Evolutionary conservation across 2,797 vertebrate species (phyloP).

Genomic region (Gobionotothen gibberifrons): DNA sequence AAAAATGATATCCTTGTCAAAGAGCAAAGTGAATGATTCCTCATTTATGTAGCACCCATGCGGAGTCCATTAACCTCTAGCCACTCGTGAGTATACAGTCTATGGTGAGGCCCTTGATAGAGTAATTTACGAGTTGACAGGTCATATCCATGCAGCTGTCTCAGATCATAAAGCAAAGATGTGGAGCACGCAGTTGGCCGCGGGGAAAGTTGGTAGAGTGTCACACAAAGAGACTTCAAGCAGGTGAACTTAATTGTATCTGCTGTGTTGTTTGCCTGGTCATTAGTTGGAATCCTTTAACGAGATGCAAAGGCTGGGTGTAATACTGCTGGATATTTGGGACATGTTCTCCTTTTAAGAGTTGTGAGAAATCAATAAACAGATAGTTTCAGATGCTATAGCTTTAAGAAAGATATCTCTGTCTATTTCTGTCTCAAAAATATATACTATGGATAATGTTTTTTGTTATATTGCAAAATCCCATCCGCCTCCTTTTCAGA

Average conservation of each 20-base stretch:
- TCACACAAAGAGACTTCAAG: conserved; percentile 27
- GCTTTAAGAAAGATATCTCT: background rate
- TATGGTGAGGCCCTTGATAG: conserved; percentile 31
- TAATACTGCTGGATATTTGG: conserved; percentile 8
- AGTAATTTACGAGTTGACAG: conserved; percentile 59
- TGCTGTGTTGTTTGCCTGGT: conserved; percentile 5
- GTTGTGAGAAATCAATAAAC: background rate
- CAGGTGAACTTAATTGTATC: conserved; percentile 24
- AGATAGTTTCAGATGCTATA: background rate
- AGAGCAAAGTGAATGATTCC: conserved; percentile 22
- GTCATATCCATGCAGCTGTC: conserved; percentile 68
- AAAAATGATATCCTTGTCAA: background rate
- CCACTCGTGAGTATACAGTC: conserved; percentile 12
- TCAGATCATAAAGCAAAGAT: conserved; percentile 54
- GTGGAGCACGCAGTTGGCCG: conserved; percentile 47
- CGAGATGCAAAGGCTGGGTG: conserved; percentile 8
- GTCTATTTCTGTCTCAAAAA: background rate
- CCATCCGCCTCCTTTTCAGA: too few relatives aligned
- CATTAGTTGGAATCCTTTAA: conserved; percentile 12
- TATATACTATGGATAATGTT: background rate
- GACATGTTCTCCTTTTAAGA: background rate
- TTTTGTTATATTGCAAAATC: background rate
- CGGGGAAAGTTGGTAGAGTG: conserved; percentile 23
- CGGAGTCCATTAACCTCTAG: conserved; percentile 39
- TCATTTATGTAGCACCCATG: conserved; percentile 34